phyloP scores from a whole-genome alignment of 2,113 vertebrate species.

The Periophthalmodon schlosseri region DNA sequence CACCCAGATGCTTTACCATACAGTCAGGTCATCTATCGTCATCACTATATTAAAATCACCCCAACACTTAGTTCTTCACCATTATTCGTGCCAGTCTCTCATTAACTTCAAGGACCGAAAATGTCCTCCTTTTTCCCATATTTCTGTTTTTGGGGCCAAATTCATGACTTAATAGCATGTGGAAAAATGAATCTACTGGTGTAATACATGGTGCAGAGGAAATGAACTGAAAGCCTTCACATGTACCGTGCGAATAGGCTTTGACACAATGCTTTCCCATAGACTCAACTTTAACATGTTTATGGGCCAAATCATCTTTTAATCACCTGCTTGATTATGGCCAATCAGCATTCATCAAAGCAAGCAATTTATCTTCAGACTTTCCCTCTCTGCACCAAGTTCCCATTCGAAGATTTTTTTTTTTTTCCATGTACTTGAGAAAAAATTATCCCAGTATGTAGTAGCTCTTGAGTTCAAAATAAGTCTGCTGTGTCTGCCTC shows the following conservation, averaged over 20 bases:
- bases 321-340: conserved; percentile 53
- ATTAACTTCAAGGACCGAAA: not conserved
- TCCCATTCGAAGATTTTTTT: not conserved
- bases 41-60: not conserved
- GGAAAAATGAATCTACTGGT: conserved; percentile 1
- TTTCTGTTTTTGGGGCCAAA: not conserved
- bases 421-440: too few species aligned
- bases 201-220: not conserved
- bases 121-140: not conserved
- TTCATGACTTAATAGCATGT: not conserved
- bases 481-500: too few species aligned
- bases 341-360: conserved; percentile 32
- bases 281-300: conserved; percentile 4
- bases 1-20: not conserved
- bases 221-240: not conserved
- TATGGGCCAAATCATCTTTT: conserved; percentile 43
- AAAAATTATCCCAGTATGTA: too few species aligned
- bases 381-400: not conserved
- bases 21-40: not conserved
- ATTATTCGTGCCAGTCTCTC: conserved; percentile 1
- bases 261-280: not conserved
- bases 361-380: conserved; percentile 28
- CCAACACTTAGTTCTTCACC: not conserved
- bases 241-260: not conserved
- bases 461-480: too few species aligned